These are phyloP conservation scores for Morone saxatilis DNA, from an alignment of 2,113 vertebrate species.

Conservation along the genomic window DNA sequence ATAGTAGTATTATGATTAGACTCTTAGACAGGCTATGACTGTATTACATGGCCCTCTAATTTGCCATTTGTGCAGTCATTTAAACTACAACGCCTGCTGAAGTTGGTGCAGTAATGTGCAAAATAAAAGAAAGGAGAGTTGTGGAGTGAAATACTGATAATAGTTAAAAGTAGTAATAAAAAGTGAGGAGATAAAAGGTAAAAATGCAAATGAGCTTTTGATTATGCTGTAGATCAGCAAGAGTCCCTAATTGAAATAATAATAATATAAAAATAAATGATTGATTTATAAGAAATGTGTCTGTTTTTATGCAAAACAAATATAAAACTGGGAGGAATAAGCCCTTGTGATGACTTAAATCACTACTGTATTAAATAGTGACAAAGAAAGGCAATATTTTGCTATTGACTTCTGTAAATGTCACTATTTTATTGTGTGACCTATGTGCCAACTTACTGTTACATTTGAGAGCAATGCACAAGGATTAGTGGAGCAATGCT, in stretches of 20 bases:
- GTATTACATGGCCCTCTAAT: not conserved
- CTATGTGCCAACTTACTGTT: not conserved
- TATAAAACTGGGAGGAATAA: not conserved
- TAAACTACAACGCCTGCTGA: not conserved
- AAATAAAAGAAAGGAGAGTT: not conserved
- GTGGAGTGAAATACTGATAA: not conserved
- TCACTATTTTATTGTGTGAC: not conserved
- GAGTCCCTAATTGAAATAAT: not conserved
- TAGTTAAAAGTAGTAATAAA: not conserved
- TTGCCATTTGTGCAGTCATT: not conserved
- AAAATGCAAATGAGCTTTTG: conserved; percentile 37
- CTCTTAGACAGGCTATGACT: not conserved
- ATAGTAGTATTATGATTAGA: not conserved
- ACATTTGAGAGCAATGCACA: conserved; percentile 16
- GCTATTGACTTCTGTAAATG: conserved; percentile 1
- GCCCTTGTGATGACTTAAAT: not conserved
- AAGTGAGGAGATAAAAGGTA: not conserved
- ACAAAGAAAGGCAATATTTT: not conserved
- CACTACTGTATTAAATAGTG: not conserved
- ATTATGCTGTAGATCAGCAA: conserved; percentile 10
- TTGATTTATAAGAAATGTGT: not conserved
- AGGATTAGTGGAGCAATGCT: conserved; percentile 1
- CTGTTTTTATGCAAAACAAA: not conserved
- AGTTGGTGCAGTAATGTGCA: not conserved
- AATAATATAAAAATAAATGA: not conserved